Conservation (phyloP, 1,140 invertebrate genomes). For the Leptonema lineaticorne region DNA sequence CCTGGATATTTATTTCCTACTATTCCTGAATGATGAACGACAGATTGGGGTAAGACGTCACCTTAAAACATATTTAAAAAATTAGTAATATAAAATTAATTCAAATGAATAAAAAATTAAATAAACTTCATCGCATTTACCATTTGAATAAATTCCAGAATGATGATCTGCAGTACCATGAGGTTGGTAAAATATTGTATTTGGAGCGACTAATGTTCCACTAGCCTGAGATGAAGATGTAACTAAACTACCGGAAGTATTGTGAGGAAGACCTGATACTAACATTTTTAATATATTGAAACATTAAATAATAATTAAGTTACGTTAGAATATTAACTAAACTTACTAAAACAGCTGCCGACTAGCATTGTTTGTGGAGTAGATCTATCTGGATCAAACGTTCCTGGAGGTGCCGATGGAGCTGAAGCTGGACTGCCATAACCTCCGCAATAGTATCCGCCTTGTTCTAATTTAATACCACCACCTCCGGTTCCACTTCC, state of each 20-base stretch:
- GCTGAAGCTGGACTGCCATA: conserved; percentile 76
- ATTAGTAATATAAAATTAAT: conserved; percentile 40
- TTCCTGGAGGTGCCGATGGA: conserved; percentile 40
- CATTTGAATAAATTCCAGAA: conserved; percentile 40
- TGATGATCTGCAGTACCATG: conserved; percentile 38
- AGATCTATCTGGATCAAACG: conserved; percentile 54
- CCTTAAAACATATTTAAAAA: conserved; percentile 27
- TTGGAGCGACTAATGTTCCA: conserved; percentile 65
- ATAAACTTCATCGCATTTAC: conserved; percentile 25
- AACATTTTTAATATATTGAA: neutral
- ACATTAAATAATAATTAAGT: neutral
- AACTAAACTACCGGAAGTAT: conserved; percentile 36
- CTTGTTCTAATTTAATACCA: conserved; percentile 88
- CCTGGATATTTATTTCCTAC: conserved; percentile 77
- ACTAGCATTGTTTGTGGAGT: conserved; percentile 54
- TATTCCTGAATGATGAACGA: conserved; percentile 39
- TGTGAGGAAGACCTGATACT: conserved; percentile 39
- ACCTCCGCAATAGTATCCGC: conserved; percentile 88
- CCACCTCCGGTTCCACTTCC: conserved; percentile 58
- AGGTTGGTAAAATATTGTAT: conserved; percentile 64
- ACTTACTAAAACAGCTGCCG: conserved; percentile 55
- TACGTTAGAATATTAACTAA: neutral
- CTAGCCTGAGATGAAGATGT: conserved; percentile 34
- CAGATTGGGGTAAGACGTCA: conserved; percentile 38
- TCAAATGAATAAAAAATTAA: conserved; percentile 36